Conservation (phyloP, 2,113 vertebrate species). For the Oryzias melastigma region DNA sequence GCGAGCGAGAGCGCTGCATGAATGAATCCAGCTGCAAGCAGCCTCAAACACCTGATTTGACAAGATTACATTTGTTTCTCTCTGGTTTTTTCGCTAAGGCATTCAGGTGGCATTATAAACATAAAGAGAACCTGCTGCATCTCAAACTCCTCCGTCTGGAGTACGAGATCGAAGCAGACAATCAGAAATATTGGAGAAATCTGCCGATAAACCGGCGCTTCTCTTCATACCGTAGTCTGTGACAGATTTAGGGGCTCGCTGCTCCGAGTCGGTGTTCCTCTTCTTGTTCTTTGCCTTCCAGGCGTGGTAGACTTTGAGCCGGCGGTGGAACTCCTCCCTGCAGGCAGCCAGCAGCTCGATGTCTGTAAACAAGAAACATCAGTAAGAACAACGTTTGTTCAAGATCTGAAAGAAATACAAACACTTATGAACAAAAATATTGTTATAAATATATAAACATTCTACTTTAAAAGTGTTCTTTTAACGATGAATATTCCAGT, state of each 20-base stretch:
- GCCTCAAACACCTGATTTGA: neutral
- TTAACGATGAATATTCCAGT: too few relatives aligned
- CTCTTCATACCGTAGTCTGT: slow-evolving; percentile 89
- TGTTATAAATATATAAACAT: too few relatives aligned
- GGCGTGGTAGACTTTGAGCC: slow-evolving; percentile 96
- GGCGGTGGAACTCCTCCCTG: slow-evolving; percentile 96
- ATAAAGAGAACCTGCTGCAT: neutral
- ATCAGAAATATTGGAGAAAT: neutral
- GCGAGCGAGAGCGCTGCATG: neutral
- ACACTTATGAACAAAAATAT: too few relatives aligned
- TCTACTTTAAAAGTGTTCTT: too few relatives aligned
- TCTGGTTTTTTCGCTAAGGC: neutral
- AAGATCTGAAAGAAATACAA: too few relatives aligned
- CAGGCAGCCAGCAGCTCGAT: slow-evolving; percentile 95
- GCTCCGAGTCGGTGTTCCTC: slow-evolving; percentile 87
- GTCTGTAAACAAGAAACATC: slow-evolving; percentile 69
- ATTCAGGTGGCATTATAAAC: neutral
- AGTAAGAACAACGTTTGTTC: neutral
- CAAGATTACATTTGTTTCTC: too few relatives aligned
- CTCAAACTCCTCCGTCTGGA: neutral
- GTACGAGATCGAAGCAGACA: neutral
- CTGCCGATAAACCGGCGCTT: neutral
- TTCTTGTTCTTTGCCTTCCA: slow-evolving; percentile 99
- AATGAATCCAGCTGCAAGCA: neutral
- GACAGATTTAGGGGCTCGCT: slow-evolving; percentile 90